Conservation (phyloP, 1,140 invertebrate species). For the Heliconius hewitsoni region DNA sequence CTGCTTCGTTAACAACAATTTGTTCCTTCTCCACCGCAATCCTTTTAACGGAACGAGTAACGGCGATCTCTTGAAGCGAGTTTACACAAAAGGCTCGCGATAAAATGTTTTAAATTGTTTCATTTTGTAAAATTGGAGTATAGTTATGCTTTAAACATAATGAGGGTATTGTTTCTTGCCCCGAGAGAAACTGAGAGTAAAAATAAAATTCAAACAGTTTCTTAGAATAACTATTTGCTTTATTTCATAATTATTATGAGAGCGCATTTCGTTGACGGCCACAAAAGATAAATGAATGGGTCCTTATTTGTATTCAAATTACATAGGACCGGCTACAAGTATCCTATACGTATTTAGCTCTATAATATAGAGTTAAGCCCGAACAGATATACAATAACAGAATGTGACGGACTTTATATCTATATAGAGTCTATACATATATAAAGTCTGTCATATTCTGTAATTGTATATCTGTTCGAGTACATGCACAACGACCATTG, state of each 20-base stretch:
- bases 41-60: constrained; percentile 64
- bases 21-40: constrained; percentile 57
- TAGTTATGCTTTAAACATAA: constrained; percentile 50
- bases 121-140: constrained; percentile 51
- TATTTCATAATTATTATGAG: constrained; percentile 32
- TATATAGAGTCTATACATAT: background rate
- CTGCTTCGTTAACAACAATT: constrained; percentile 50
- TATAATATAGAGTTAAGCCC: too few species aligned
- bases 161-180: constrained; percentile 48
- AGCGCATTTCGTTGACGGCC: constrained; percentile 22
- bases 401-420: background rate
- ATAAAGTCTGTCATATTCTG: background rate
- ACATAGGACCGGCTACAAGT: background rate
- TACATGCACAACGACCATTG: background rate
- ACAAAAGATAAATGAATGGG: constrained; percentile 17
- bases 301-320: constrained; percentile 13
- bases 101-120: constrained; percentile 64
- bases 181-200: constrained; percentile 37
- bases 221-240: constrained; percentile 29
- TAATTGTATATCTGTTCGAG: constrained; percentile 3
- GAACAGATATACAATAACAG: too few species aligned
- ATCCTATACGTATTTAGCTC: background rate
- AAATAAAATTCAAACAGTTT: constrained; percentile 34
- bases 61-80: constrained; percentile 54
- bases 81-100: constrained; percentile 56